Conservation (phyloP, 2,113 vertebrate species). For the Capreolus pygargus region DNA sequence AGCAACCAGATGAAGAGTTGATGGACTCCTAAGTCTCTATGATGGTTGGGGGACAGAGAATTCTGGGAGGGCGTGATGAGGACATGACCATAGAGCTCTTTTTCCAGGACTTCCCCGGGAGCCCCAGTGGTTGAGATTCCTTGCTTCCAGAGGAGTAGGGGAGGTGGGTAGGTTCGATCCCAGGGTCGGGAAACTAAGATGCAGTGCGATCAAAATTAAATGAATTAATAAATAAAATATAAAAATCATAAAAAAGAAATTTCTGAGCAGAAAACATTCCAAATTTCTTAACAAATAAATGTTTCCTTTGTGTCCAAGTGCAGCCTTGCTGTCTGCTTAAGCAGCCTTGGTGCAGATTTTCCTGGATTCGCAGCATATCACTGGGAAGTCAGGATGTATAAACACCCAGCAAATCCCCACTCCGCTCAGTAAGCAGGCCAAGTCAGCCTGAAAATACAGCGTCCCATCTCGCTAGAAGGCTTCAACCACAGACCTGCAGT, state of each 20-base stretch:
- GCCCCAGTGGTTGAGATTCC: background rate
- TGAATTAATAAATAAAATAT: background rate
- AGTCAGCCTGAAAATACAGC: background rate
- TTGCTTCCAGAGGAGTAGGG: background rate
- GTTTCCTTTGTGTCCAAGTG: background rate
- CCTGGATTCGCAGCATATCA: background rate
- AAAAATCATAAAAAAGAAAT: background rate
- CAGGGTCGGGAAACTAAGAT: background rate
- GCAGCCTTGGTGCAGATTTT: background rate
- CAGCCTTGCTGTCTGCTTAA: background rate
- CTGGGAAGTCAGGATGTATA: background rate
- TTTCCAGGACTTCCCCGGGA: background rate
- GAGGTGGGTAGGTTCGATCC: background rate
- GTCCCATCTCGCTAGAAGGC: conserved; percentile 42
- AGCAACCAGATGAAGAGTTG: background rate
- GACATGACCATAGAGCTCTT: background rate
- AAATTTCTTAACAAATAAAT: background rate
- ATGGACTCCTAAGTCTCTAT: background rate
- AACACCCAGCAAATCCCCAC: background rate
- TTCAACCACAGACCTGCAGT: conserved; percentile 26
- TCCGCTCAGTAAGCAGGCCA: background rate
- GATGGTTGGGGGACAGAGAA: background rate
- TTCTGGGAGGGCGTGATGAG: background rate
- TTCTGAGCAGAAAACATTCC: background rate
- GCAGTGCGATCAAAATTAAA: background rate